Evolutionary conservation across 2,797 vertebrate genomes (phyloP).

Genomic region (Parotocinclus haroldoi): DNA sequence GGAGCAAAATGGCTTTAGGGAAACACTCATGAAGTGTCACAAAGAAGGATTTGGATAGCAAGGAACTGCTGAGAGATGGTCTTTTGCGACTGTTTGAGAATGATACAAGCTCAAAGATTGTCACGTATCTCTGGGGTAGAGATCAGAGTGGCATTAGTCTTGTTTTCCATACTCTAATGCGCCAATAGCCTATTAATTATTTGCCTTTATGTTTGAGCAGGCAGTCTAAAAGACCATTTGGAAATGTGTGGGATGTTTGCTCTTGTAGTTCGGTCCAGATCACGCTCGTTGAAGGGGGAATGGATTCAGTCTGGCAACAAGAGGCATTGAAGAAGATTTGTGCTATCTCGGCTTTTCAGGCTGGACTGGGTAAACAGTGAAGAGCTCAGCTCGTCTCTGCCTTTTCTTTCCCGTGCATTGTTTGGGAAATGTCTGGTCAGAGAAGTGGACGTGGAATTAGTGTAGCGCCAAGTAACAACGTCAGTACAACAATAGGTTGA

Average conservation of each 20-base stretch:
- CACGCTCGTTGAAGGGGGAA: slow-evolving; percentile 46
- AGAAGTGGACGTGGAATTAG: slow-evolving; percentile 1
- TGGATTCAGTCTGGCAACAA: slow-evolving; percentile 51
- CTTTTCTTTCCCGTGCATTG: slow-evolving; percentile 5
- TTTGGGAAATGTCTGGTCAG: slow-evolving; percentile 17
- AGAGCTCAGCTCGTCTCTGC: slow-evolving; percentile 19
- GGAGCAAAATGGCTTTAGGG: slow-evolving; percentile 32
- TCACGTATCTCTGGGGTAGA: slow-evolving; percentile 42
- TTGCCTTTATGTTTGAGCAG: neutral
- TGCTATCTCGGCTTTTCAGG: slow-evolving; percentile 52
- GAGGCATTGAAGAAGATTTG: slow-evolving; percentile 53
- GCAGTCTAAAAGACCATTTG: slow-evolving; percentile 11
- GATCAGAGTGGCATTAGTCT: slow-evolving; percentile 27
- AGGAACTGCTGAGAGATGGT: slow-evolving; percentile 37
- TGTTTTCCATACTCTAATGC: slow-evolving; percentile 38
- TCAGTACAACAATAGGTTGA: neutral
- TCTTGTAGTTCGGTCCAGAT: slow-evolving; percentile 13
- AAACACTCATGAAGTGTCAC: slow-evolving; percentile 20
- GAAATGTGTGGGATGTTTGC: slow-evolving; percentile 4
- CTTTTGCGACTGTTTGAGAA: slow-evolving; percentile 50
- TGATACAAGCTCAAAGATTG: slow-evolving; percentile 43
- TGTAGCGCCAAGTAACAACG: neutral
- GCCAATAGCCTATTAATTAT: slow-evolving; percentile 33
- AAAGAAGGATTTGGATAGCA: slow-evolving; percentile 55
- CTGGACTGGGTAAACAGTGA: slow-evolving; percentile 38